Conservation (phyloP, 2,797 vertebrate genomes). For the Anableps anableps region DNA sequence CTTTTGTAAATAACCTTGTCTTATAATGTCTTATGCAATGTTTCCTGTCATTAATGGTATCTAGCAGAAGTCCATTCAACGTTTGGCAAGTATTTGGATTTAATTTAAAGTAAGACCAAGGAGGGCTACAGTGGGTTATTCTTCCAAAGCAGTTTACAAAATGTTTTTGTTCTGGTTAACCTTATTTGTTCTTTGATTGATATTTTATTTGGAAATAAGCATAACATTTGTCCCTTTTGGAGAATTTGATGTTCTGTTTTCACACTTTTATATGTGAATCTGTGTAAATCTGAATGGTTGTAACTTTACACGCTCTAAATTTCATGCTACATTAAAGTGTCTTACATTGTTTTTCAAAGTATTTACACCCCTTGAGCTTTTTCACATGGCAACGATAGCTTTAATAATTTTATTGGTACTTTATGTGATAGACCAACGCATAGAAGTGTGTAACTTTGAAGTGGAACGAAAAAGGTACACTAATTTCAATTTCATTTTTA, state of each 20-base stretch:
- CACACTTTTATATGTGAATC: background rate
- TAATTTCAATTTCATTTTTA: background rate
- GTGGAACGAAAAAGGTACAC: background rate
- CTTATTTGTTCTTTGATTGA: background rate
- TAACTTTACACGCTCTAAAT: background rate
- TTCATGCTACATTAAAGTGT: background rate
- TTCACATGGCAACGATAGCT: background rate
- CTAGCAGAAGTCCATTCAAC: background rate
- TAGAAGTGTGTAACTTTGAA: background rate
- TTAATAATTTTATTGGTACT: background rate
- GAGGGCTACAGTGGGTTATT: background rate
- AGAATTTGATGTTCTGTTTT: background rate
- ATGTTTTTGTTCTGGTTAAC: background rate
- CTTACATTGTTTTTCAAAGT: background rate
- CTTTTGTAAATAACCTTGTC: slow-evolving; percentile 25
- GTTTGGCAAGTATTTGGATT: background rate
- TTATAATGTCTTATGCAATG: background rate
- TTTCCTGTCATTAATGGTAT: slow-evolving; percentile 30
- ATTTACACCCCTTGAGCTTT: background rate
- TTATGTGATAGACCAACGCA: background rate
- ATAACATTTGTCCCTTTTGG: background rate
- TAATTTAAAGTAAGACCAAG: background rate
- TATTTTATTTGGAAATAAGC: background rate
- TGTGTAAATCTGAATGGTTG: background rate
- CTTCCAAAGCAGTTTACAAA: background rate